Conservation (phyloP, 2,888 invertebrate species). For the Zele albiditarsus region DNA sequence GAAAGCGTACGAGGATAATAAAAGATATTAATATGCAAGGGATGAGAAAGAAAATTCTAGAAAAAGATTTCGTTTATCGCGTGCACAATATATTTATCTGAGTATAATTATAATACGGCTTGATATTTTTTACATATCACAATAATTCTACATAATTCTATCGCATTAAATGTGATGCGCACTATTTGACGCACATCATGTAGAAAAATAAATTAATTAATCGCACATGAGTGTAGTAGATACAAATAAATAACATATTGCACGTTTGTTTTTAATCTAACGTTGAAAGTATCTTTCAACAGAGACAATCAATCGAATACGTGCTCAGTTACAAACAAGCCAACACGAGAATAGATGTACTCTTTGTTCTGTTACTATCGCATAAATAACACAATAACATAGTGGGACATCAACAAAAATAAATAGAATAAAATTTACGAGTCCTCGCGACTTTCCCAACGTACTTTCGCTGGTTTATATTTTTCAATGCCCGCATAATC, state of each 20-base stretch:
- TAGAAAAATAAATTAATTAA: background rate
- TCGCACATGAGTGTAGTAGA: background rate
- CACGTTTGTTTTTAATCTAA: background rate
- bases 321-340: background rate
- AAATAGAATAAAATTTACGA: conserved; percentile 18
- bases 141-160: background rate
- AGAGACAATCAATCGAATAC: background rate
- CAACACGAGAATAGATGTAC: background rate
- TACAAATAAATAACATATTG: background rate
- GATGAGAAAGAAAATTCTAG: background rate
- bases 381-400: background rate
- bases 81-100: background rate
- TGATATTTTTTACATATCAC: background rate
- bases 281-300: background rate
- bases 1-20: too few species aligned
- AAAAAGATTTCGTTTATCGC: background rate
- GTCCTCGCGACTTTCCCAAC: conserved; percentile 37
- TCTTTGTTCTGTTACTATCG: background rate
- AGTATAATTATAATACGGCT: background rate
- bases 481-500: conserved; percentile 36
- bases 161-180: background rate
- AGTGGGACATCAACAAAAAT: background rate
- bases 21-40: background rate
- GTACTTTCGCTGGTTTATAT: conserved; percentile 36
- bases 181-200: background rate